Evolutionary conservation across 2,797 vertebrate species (phyloP).

Genomic region (Halcyon smyrnensis): DNA sequence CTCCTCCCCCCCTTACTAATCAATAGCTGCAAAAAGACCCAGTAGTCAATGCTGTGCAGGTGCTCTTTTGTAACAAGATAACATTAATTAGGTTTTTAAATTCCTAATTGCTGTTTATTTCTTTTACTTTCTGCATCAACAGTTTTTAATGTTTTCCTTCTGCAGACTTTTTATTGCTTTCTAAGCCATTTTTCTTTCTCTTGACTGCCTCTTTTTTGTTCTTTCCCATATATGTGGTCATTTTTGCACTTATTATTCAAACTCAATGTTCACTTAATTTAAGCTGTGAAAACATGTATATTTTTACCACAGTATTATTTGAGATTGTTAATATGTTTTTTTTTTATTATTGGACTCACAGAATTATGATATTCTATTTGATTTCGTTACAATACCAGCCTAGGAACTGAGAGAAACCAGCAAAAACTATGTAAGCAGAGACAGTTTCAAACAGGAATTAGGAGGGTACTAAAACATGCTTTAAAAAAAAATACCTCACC

Average conservation of each 20-base stretch:
- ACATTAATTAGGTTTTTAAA: slow-evolving; percentile 68
- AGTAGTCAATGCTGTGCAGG: slow-evolving; percentile 36
- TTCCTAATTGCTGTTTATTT: slow-evolving; percentile 54
- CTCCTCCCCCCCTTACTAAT: neutral
- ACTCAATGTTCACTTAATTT: neutral
- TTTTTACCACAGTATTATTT: slow-evolving; percentile 23
- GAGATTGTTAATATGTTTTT: neutral
- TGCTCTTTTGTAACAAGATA: slow-evolving; percentile 66
- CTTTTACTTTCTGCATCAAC: neutral
- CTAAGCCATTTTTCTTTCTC: neutral
- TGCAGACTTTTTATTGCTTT: neutral
- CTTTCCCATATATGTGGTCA: neutral
- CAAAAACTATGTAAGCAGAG: neutral
- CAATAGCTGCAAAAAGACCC: slow-evolving; percentile 12
- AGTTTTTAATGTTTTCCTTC: slow-evolving; percentile 20
- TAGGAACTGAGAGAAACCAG: neutral
- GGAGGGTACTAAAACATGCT: neutral
- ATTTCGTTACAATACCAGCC: neutral
- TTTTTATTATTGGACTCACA: neutral
- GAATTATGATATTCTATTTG: neutral
- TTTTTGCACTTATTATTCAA: slow-evolving; percentile 14
- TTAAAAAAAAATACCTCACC: neutral
- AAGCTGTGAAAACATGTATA: neutral
- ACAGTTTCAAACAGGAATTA: neutral
- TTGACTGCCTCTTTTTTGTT: neutral